phyloP scores from a whole-genome alignment of 2,113 vertebrate species.

The Poicephalus meyeri region DNA sequence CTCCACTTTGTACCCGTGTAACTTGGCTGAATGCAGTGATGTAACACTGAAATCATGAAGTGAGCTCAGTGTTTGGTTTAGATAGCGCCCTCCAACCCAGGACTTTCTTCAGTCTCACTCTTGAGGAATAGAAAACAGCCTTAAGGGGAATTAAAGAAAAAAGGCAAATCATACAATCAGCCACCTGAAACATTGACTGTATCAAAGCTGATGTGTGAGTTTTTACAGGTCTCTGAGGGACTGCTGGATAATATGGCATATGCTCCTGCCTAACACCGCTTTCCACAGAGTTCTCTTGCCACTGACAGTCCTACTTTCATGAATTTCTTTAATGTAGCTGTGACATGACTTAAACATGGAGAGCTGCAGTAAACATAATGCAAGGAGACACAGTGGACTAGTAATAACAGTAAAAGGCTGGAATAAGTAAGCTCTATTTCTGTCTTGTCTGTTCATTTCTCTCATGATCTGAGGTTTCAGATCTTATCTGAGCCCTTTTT shows the following conservation, averaged over 20 bases:
- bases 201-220: background rate
- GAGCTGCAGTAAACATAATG: background rate
- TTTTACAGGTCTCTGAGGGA: slow-evolving; percentile 1
- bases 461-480: background rate
- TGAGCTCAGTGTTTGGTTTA: slow-evolving; percentile 49
- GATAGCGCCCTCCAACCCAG: background rate
- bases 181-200: background rate
- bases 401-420: background rate
- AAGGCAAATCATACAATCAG: background rate
- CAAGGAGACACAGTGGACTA: background rate
- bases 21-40: slow-evolving; percentile 14
- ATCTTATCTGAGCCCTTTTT: background rate
- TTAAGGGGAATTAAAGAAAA: slow-evolving; percentile 21
- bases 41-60: slow-evolving; percentile 33
- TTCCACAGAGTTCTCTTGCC: background rate
- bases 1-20: slow-evolving; percentile 23
- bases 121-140: background rate
- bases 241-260: background rate
- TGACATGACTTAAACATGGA: background rate
- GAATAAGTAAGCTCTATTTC: background rate
- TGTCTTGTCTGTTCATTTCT: background rate
- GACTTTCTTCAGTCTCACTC: slow-evolving; percentile 1
- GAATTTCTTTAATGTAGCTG: background rate
- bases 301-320: background rate
- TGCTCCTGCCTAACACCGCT: background rate